Conservation (phyloP, 2,113 vertebrate species). For the Penelope pileata region DNA sequence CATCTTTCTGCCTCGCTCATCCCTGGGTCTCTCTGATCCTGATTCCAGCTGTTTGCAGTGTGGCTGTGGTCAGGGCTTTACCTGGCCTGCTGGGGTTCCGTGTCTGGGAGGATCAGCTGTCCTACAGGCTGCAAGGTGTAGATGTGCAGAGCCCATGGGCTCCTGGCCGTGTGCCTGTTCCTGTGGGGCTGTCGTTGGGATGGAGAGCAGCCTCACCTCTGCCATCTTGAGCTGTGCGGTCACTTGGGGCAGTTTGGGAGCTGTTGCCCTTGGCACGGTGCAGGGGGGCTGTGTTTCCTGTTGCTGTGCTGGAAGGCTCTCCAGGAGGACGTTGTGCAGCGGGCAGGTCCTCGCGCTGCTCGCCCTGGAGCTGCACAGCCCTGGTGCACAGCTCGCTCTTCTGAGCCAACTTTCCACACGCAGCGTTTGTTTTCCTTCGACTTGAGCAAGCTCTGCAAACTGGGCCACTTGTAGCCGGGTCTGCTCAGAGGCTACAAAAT, state of each 20-base stretch:
- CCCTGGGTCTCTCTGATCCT: not conserved
- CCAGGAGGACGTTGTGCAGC: rapidly evolving
- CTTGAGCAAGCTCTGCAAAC: not conserved
- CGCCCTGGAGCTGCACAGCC: not conserved
- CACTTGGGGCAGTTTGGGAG: not conserved
- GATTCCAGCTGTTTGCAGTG: not conserved
- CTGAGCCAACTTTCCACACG: constrained; percentile 10
- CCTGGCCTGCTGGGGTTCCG: not conserved
- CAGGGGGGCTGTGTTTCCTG: rapidly evolving
- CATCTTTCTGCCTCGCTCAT: not conserved
- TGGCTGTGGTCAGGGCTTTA: not conserved
- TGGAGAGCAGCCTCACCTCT: not conserved
- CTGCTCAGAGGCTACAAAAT: not conserved
- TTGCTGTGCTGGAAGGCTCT: not conserved
- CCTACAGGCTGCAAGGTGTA: not conserved
- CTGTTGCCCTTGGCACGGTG: not conserved
- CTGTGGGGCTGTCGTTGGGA: not conserved
- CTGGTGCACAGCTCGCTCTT: not conserved
- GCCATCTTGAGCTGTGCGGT: not conserved
- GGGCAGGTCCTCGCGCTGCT: not conserved
- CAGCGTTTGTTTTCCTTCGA: not conserved
- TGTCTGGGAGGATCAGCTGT: not conserved
- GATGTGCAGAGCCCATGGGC: not conserved
- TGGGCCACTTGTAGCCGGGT: not conserved
- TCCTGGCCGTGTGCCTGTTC: too few relatives aligned